Evolutionary conservation across 2,888 invertebrate species (phyloP).

Genomic region (Thecocarcelia acutangulata): DNA sequence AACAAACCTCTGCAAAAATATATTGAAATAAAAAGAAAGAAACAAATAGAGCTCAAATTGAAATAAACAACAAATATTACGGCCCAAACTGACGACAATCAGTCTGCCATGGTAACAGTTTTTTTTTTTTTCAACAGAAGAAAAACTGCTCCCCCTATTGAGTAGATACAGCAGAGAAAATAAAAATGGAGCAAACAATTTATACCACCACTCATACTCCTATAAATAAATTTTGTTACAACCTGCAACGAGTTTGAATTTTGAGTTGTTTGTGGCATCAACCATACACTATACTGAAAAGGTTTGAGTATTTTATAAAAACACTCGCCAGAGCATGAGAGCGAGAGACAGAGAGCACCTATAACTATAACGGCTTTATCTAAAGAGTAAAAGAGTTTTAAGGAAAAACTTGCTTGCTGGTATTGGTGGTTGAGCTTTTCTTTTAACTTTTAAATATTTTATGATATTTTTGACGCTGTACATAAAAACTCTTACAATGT

Average conservation of each 20-base stretch:
- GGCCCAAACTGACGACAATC: constrained; percentile 57
- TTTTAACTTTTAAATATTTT: constrained; percentile 41
- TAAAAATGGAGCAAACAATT: constrained; percentile 17
- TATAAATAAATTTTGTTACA: constrained; percentile 14
- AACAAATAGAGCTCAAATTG: constrained; percentile 21
- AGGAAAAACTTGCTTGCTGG: neutral
- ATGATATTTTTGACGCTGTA: constrained; percentile 22
- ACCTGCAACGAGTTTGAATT: constrained; percentile 10
- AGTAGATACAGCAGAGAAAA: constrained; percentile 3
- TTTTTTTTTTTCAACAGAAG: neutral
- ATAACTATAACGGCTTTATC: neutral
- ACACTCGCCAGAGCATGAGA: neutral
- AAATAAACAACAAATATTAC: constrained; percentile 10
- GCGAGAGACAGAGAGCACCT: too few species aligned
- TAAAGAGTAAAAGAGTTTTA: neutral
- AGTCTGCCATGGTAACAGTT: constrained; percentile 63
- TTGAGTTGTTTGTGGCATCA: neutral
- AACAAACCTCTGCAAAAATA: neutral
- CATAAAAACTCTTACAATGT: constrained; percentile 45
- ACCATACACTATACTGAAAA: neutral
- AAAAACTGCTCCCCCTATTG: constrained; percentile 59
- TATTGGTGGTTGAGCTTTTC: constrained; percentile 15
- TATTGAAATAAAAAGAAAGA: constrained; percentile 22
- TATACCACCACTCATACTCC: too few species aligned
- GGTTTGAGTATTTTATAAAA: constrained; percentile 22